A percentile compares a stretch with the other conserved stretches of the same genome.
Evolutionary conservation across 2,113 vertebrate genomes (phyloP).

Genomic region (Phyllostomus hastatus): DNA sequence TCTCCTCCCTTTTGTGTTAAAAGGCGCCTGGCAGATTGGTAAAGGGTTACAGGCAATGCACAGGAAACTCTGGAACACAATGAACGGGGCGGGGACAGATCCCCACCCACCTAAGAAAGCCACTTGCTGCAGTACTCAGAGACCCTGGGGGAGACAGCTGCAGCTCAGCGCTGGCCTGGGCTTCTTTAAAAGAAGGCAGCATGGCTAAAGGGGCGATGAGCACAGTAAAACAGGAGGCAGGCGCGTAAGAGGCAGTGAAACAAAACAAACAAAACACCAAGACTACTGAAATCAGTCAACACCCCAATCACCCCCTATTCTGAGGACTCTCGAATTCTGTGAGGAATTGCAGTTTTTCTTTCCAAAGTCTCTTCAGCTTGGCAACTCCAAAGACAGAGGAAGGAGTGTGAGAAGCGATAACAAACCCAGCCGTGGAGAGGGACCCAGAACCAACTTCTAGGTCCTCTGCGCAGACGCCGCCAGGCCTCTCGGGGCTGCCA

Average conservation of each 20-base stretch:
- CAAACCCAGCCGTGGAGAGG: background rate
- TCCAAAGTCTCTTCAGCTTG: background rate
- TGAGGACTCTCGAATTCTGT: background rate
- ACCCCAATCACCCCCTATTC: background rate
- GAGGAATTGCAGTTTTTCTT: background rate
- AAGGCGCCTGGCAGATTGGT: constrained; percentile 80
- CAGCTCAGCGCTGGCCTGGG: background rate
- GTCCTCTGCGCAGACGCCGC: background rate
- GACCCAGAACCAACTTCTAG: background rate
- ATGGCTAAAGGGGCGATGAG: background rate
- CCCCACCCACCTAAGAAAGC: constrained; percentile 74
- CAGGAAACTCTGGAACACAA: constrained; percentile 79
- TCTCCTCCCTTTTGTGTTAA: constrained; percentile 75
- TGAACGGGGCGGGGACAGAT: constrained; percentile 68
- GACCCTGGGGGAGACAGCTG: constrained; percentile 27
- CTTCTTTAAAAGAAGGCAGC: background rate
- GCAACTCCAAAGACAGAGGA: background rate
- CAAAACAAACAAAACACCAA: background rate
- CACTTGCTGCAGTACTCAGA: fast-evolving
- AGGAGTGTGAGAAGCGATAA: background rate
- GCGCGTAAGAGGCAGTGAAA: background rate
- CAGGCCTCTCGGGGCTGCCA: background rate
- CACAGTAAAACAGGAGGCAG: background rate
- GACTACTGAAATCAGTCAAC: background rate
- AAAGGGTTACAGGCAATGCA: constrained; percentile 78